phyloP scores from a whole-genome alignment of 2,888 invertebrate species.

The Hecatera dysodea region DNA sequence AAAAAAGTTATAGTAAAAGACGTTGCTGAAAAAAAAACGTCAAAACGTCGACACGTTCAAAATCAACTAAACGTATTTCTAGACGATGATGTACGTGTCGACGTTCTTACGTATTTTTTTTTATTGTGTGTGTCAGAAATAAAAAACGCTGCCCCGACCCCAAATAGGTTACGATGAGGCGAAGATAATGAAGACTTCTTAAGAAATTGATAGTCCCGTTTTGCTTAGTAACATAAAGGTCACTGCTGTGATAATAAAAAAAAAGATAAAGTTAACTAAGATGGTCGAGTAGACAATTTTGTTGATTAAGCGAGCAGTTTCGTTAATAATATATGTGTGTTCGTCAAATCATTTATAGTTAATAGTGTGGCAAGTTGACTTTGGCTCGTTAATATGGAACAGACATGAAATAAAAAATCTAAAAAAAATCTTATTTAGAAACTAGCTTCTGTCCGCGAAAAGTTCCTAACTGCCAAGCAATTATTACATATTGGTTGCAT shows the following conservation, averaged over 20 bases:
- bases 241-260: slow-evolving; percentile 8
- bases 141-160: neutral
- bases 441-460: too few species aligned
- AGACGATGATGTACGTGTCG: too few species aligned
- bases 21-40: too few species aligned
- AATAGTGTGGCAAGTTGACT: neutral
- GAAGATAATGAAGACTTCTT: neutral
- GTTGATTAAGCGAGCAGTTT: neutral
- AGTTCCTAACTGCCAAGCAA: too few species aligned
- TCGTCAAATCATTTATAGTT: neutral
- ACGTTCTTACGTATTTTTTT: too few species aligned
- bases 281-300: slow-evolving; percentile 1
- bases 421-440: too few species aligned
- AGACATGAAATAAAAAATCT: too few species aligned
- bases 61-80: too few species aligned
- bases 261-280: neutral
- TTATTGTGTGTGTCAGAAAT: neutral
- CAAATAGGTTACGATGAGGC: neutral
- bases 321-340: slow-evolving; percentile 1
- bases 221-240: slow-evolving; percentile 3
- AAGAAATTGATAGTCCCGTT: neutral
- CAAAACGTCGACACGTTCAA: too few species aligned
- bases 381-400: too few species aligned
- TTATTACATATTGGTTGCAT: too few species aligned
- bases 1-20: neutral